phyloP scores from a whole-genome alignment of 2,888 invertebrate species.

The Dynastes grantii region DNA sequence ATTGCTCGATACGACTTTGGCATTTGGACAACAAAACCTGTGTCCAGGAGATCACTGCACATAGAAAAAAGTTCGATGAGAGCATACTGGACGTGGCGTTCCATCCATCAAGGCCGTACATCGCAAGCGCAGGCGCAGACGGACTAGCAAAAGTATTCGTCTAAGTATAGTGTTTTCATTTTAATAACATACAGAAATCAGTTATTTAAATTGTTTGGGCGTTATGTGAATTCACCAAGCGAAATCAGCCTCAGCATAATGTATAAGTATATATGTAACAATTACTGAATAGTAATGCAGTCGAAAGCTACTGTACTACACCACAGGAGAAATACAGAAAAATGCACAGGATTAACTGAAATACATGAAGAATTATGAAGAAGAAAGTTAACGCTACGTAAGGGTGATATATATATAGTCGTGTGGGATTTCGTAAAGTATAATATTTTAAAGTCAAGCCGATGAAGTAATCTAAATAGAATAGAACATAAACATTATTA shows the following conservation, averaged over 20 bases:
- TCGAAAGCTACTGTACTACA: background rate
- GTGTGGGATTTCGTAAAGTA: slow-evolving; percentile 36
- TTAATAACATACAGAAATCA: slow-evolving; percentile 29
- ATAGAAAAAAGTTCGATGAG: slow-evolving; percentile 99
- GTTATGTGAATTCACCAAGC: slow-evolving; percentile 16
- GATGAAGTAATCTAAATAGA: slow-evolving; percentile 19
- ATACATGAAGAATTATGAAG: slow-evolving; percentile 5
- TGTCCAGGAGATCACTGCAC: slow-evolving; percentile 99
- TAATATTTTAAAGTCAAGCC: slow-evolving; percentile 22
- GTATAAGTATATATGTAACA: slow-evolving; percentile 2
- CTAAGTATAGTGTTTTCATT: slow-evolving; percentile 67
- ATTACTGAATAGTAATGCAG: background rate
- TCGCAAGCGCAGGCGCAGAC: slow-evolving; percentile 99
- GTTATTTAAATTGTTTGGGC: slow-evolving; percentile 16
- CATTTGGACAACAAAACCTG: slow-evolving; percentile 99
- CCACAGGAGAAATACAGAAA: background rate
- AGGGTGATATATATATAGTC: slow-evolving; percentile 23
- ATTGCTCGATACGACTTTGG: slow-evolving; percentile 99
- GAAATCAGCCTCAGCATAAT: slow-evolving; percentile 13
- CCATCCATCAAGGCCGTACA: slow-evolving; percentile 98
- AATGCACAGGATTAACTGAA: background rate
- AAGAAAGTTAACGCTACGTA: slow-evolving; percentile 11
- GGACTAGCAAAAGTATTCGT: slow-evolving; percentile 99
- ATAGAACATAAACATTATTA: slow-evolving; percentile 30
- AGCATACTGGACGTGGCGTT: slow-evolving; percentile 99